Percentiles rank a stretch among this genome's conserved stretches.
phyloP scores from a whole-genome alignment of 2,888 invertebrate species.

The Lymantria dispar region DNA sequence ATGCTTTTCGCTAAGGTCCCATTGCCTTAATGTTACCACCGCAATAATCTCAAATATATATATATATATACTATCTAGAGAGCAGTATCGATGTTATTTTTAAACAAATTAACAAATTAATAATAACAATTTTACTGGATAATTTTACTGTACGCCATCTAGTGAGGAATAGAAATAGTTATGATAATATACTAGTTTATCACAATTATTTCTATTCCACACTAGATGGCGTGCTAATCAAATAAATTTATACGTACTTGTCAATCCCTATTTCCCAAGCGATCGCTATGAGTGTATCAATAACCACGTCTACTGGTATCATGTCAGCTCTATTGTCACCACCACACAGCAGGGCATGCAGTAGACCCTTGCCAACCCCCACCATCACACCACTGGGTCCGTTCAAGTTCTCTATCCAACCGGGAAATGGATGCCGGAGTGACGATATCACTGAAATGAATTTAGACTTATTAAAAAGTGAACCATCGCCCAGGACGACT shows the following conservation, averaged over 20 bases:
- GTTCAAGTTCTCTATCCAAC: conserved; percentile 97
- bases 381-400: conserved; percentile 91
- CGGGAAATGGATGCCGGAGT: conserved; percentile 84
- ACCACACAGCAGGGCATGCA: conserved; percentile 85
- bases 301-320: conserved; percentile 91
- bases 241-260: conserved; percentile 50
- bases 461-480: too few species aligned
- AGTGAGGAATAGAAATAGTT: too few species aligned
- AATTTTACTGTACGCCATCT: too few species aligned
- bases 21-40: not conserved
- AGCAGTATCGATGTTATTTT: too few species aligned
- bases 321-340: conserved; percentile 84
- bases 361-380: conserved; percentile 87
- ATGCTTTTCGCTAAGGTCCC: too few species aligned
- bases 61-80: not conserved
- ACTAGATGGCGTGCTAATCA: not conserved
- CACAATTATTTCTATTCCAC: not conserved
- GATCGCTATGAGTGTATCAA: conserved; percentile 87
- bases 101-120: too few species aligned
- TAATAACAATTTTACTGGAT: too few species aligned
- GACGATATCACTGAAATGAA: conserved; percentile 83
- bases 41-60: not conserved
- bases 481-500: too few species aligned
- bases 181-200: too few species aligned
- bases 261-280: conserved; percentile 86